phyloP scores from a whole-genome alignment of 1,140 invertebrate genomes.

The Daktulosphaira vitifoliae region DNA sequence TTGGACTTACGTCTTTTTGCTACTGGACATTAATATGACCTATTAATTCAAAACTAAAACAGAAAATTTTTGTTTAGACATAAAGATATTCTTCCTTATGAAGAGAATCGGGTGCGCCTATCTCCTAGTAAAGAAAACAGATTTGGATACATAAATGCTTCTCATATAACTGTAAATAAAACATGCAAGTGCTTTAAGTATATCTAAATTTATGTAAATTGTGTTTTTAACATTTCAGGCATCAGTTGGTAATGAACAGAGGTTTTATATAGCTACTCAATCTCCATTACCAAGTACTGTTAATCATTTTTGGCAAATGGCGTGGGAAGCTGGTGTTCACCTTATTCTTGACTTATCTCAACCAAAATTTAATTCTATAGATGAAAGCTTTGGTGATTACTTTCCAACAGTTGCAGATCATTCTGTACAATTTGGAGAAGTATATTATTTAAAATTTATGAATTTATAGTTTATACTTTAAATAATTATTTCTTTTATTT shows the following conservation, averaged over 20 bases:
- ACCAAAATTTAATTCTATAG: constrained; percentile 36
- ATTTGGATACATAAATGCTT: constrained; percentile 82
- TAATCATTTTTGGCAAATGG: constrained; percentile 72
- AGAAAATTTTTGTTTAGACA: no score
- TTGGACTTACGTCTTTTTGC: no score
- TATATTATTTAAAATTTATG: constrained; percentile 38
- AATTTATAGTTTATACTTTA: not conserved
- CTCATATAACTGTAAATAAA: constrained; percentile 62
- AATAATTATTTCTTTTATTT: constrained; percentile 10
- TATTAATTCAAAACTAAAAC: no score
- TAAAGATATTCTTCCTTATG: constrained; percentile 75
- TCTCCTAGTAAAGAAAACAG: constrained; percentile 68
- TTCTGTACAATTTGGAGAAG: constrained; percentile 49
- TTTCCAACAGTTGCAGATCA: constrained; percentile 42
- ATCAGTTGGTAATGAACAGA: constrained; percentile 61
- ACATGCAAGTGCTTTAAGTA: not conserved
- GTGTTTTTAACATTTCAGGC: constrained; percentile 49
- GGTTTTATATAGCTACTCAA: constrained; percentile 78
- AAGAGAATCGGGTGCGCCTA: constrained; percentile 72
- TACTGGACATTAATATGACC: no score
- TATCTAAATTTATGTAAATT: not conserved
- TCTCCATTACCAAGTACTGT: constrained; percentile 56
- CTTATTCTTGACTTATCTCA: constrained; percentile 52
- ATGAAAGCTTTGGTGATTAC: constrained; percentile 21
- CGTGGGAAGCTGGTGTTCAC: constrained; percentile 75